A percentile compares a stretch with the other conserved stretches of the same genome.
phyloP scores from a whole-genome alignment of 2,797 vertebrate genomes.

The Bradypus variegatus region DNA sequence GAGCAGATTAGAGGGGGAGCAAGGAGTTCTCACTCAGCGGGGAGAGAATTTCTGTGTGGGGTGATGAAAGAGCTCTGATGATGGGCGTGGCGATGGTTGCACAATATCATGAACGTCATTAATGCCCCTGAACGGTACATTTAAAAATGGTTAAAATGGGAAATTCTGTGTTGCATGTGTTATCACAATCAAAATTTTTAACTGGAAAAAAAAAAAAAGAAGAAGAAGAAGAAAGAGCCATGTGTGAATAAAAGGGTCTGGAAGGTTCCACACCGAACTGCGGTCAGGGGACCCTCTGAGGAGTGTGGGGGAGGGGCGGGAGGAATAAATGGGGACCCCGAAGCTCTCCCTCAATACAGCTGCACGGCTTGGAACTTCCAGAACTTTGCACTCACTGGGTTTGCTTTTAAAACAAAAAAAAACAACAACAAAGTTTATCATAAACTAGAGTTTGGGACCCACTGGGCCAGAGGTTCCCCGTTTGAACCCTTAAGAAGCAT shows the following conservation, averaged over 20 bases:
- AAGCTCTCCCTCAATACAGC: background rate
- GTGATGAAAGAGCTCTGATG: too few relatives aligned
- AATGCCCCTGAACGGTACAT: too few relatives aligned
- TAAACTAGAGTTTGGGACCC: background rate
- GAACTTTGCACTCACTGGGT: background rate
- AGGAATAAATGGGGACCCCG: background rate
- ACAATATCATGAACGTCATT: too few relatives aligned
- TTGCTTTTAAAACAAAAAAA: background rate
- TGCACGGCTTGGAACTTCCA: background rate
- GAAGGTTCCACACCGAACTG: background rate
- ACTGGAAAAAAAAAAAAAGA: too few relatives aligned
- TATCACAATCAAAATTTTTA: too few relatives aligned
- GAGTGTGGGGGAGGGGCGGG: background rate
- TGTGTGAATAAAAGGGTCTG: background rate
- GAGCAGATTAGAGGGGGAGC: too few relatives aligned
- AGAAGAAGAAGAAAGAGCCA: background rate
- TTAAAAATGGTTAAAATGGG: too few relatives aligned
- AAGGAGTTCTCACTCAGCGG: too few relatives aligned
- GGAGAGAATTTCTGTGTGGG: too few relatives aligned
- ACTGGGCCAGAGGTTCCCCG: background rate
- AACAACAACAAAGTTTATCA: background rate
- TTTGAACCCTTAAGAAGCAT: background rate
- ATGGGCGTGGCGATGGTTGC: too few relatives aligned
- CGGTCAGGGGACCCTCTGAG: background rate
- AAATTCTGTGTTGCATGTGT: too few relatives aligned